Percentiles rank a stretch among this genome's conserved stretches.
Evolutionary conservation across 2,113 vertebrate species (phyloP).

Genomic region (Rhinoderma darwinii): DNA sequence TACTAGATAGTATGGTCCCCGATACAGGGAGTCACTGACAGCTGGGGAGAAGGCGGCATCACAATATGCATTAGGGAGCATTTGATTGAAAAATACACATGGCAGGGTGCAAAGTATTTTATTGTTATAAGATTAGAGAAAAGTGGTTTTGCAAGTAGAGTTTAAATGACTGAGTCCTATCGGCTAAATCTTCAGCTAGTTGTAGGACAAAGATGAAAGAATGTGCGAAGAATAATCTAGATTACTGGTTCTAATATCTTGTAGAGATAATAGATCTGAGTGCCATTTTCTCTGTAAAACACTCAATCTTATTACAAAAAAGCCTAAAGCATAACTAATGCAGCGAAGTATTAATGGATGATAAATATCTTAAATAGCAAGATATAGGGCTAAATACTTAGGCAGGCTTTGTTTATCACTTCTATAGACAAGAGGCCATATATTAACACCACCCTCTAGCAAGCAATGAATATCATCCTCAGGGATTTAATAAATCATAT

Average conservation of each 20-base stretch:
- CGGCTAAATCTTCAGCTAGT: not conserved
- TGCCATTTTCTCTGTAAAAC: not conserved
- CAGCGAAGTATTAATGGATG: not conserved
- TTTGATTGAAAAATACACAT: not conserved
- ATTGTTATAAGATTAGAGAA: not conserved
- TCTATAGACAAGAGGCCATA: not conserved
- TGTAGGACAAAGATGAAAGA: not conserved
- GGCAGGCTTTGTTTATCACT: constrained; percentile 15
- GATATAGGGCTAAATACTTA: constrained; percentile 17
- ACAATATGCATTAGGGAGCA: not conserved
- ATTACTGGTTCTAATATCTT: constrained; percentile 10
- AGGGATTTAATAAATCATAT: constrained; percentile 1
- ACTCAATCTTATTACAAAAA: constrained; percentile 13
- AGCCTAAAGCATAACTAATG: constrained; percentile 28
- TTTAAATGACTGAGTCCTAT: not conserved
- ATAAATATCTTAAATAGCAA: constrained; percentile 34
- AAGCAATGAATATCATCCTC: not conserved
- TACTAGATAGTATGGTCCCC: too few relatives aligned
- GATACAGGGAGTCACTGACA: not conserved
- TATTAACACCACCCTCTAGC: not conserved
- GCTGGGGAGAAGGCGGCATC: not conserved
- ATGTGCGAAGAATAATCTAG: constrained; percentile 2
- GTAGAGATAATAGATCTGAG: not conserved
- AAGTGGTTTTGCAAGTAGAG: not conserved
- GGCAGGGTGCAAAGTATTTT: not conserved